Evolutionary conservation across 2,113 vertebrate genomes (phyloP), one percentile per base, ranked within the genome.

Genomic region (Daphoenositta chrysoptera): DNA sequence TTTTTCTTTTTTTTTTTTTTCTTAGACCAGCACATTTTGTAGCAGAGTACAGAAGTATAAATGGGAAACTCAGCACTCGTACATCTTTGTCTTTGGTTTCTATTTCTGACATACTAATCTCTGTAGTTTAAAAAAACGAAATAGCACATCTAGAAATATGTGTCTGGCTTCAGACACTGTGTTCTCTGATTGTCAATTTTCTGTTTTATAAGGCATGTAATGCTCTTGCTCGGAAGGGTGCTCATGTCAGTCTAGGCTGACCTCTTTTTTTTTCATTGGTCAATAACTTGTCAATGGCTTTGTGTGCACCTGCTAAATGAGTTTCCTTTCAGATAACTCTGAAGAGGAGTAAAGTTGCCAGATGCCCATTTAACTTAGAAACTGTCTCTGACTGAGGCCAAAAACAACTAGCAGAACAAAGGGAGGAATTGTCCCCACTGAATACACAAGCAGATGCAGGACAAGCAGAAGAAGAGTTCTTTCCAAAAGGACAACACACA

Each of bases 241-340:
- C 39, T 83, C n/a, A 10, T 65, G 64, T 63, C 64, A 78, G 3
- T 54, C 31, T 80, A 77, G 37, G 42, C 24, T 87, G 87, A 81
- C 73, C 48, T 84, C n/a, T 57, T 54, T 81, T 81, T 64, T 48
- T 91, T 96, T 28, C 44, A 58, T 91, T 94, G 85, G 72, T 90
- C 94, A 93, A 83, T 87, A 96, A 85, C 48, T 95, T 97, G 51
- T 80, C 94, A 92, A 50, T 87, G 73, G 57, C 31, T 97, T 83
- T 93, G 51, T 37, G 24, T 81, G 70, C 90, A 96, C 84, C 77
- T 94, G 89, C 94, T 94, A 95, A 87, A 96, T 95, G 64, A 91
- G 68, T 72, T 77, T 70, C 42, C 50, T 90, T 91, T 90, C 70
- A 82, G 53, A 90, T 78, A 96, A 94, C 21, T 91, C 86, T 94